Evolutionary conservation across 2,797 vertebrate species (phyloP), one percentile per base, ranked within the genome.

Genomic region (Halcyon smyrnensis): DNA sequence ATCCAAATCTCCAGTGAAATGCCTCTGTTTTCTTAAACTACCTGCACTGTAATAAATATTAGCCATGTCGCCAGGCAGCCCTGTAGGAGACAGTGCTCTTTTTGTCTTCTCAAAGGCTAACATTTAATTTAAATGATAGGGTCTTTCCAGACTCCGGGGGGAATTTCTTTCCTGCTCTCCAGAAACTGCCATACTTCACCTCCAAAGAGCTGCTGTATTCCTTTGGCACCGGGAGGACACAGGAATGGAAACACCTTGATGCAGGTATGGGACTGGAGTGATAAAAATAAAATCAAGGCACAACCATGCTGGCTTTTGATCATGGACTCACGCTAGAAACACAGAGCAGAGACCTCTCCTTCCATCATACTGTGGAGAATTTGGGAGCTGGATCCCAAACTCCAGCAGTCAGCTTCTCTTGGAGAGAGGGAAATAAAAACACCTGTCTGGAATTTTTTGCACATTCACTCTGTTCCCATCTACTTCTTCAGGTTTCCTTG

Each of bases 11-110:
- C 97, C 89, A 80, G 87, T 92, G 86, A 97, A 95, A 96, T 89
- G 93, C 89, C 85, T 91, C 95, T 98, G 97, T 98, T 98, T 98
- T 97, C 97, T 97, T 98, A 98, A 98, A 97, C 98, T 97, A 98
- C 96, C 93, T 96, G 97, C 95, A 97, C 97, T 83, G 82, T 97
- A 95, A 98, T 98, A 97, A 98, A 98, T 97, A 97, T 95, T 79
- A 87, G 18, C 95, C 93, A 75, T 67, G 89, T 97, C 95, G 46
- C 93, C 94, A 88, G 68, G 63, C 97, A 90, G 97, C 97, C 95
- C 94, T 95, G 96, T n/a, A 89, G 62, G 92, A 97, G 97, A 98
- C 97, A 98, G 97, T 95, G 94, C 89, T 96, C 97, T 96, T 98
- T 98, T 98, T 98, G 98, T 98, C 97, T 97, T 97, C 95, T 84